A percentile compares a stretch with the other conserved stretches of the same genome.
Conservation (phyloP, 2,113 vertebrate genomes). For the Bubo bubo region DNA sequence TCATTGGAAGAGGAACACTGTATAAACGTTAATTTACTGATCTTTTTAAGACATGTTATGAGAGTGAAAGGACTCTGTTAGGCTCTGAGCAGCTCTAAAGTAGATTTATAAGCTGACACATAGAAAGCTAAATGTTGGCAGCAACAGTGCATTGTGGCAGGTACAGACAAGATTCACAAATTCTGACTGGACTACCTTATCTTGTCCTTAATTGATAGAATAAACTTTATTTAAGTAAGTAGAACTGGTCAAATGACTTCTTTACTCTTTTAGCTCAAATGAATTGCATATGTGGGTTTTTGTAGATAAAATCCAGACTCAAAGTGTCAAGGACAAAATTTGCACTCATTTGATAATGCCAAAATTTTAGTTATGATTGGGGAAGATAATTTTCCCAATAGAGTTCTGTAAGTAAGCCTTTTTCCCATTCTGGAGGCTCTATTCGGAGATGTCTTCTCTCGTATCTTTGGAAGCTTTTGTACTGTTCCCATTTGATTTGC, state of each 20-base stretch:
- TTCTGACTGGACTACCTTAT: not conserved
- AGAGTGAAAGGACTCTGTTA: not conserved
- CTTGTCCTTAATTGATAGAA: not conserved
- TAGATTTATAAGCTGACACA: not conserved
- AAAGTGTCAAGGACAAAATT: not conserved
- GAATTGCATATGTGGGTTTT: not conserved
- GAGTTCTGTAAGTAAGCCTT: not conserved
- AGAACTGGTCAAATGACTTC: not conserved
- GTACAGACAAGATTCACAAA: not conserved
- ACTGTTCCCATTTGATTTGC: not conserved
- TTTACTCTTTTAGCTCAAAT: not conserved
- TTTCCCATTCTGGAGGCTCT: fast-evolving
- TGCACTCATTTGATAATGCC: not conserved
- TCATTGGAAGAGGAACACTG: not conserved
- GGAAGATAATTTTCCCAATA: not conserved
- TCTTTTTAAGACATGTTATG: not conserved
- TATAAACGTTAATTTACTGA: not conserved
- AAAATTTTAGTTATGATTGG: not conserved
- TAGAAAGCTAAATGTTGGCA: not conserved
- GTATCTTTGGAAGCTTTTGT: not conserved
- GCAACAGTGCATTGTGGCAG: not conserved
- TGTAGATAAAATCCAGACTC: not conserved
- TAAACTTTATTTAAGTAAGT: not conserved
- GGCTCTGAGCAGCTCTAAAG: not conserved
- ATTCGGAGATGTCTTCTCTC: not conserved